Evolutionary conservation across 2,797 vertebrate genomes (phyloP).

Genomic region (Phalanger gymnotis): DNA sequence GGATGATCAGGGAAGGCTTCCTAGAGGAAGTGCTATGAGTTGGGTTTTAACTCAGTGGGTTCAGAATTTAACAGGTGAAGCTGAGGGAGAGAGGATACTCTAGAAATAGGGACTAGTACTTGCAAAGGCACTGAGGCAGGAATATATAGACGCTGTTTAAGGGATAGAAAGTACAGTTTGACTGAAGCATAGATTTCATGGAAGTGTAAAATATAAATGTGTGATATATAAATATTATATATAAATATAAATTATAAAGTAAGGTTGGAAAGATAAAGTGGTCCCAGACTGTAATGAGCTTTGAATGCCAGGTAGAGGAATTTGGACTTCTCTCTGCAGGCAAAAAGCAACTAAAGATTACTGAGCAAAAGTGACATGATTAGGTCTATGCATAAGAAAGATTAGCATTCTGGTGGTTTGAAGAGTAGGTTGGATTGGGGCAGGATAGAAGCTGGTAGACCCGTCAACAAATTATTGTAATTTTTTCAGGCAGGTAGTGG

Average conservation of each 20-base stretch:
- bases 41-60: not conserved
- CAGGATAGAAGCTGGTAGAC: not conserved
- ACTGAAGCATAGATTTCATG: not conserved
- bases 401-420: not conserved
- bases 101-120: not conserved
- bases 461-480: not conserved
- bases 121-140: not conserved
- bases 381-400: not conserved
- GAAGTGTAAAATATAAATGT: not conserved
- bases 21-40: not conserved
- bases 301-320: not conserved
- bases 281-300: not conserved
- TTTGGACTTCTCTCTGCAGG: not conserved
- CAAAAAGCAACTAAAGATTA: not conserved
- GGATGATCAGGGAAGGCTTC: not conserved
- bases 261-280: not conserved
- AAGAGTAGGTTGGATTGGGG: not conserved
- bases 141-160: not conserved
- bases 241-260: not conserved
- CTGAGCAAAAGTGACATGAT: not conserved
- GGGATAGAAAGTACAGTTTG: not conserved
- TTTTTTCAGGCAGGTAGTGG: not conserved
- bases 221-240: too few species aligned
- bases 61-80: not conserved
- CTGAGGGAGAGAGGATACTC: not conserved